Conservation (phyloP, 2,797 vertebrate genomes). For the Bryconaethiops microstoma region DNA sequence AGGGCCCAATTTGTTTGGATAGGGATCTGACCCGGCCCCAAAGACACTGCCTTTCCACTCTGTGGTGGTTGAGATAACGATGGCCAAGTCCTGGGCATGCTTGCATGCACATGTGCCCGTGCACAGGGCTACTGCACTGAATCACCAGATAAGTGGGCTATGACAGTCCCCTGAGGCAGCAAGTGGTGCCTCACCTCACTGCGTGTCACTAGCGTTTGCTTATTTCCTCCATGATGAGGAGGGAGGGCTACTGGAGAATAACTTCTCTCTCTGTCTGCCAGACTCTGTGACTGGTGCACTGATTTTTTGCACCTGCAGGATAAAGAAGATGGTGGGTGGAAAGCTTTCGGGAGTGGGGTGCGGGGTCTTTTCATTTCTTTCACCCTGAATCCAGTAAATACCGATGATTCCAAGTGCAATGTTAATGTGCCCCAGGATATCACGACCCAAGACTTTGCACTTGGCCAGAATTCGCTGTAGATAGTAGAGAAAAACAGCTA, state of each 20-base stretch:
- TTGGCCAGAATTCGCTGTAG: neutral
- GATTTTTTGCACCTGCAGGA: conserved; percentile 15
- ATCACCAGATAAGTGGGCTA: conserved; percentile 32
- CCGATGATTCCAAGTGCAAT: conserved; percentile 15
- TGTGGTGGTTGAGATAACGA: conserved; percentile 32
- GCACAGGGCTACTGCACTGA: conserved; percentile 6
- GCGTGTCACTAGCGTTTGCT: conserved; percentile 34
- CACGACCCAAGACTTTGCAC: neutral
- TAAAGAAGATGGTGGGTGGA: neutral
- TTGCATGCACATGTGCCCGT: neutral
- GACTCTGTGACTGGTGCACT: conserved; percentile 1
- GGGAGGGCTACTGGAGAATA: neutral
- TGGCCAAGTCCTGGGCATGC: neutral
- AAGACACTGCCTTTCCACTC: conserved; percentile 11
- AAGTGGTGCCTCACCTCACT: conserved; percentile 19
- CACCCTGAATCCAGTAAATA: conserved; percentile 13
- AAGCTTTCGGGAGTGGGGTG: neutral
- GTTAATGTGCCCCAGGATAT: conserved; percentile 16
- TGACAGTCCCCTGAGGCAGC: conserved; percentile 33
- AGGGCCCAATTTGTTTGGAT: conserved; percentile 30
- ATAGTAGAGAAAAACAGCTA: conserved; percentile 19
- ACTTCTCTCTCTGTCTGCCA: conserved; percentile 17
- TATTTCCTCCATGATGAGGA: conserved; percentile 26
- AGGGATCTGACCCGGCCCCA: conserved; percentile 15
- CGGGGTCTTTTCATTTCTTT: neutral